These are phyloP conservation scores for Streptopelia turtur DNA, from an alignment of 2,797 vertebrate genomes.

Conservation along the genomic window DNA sequence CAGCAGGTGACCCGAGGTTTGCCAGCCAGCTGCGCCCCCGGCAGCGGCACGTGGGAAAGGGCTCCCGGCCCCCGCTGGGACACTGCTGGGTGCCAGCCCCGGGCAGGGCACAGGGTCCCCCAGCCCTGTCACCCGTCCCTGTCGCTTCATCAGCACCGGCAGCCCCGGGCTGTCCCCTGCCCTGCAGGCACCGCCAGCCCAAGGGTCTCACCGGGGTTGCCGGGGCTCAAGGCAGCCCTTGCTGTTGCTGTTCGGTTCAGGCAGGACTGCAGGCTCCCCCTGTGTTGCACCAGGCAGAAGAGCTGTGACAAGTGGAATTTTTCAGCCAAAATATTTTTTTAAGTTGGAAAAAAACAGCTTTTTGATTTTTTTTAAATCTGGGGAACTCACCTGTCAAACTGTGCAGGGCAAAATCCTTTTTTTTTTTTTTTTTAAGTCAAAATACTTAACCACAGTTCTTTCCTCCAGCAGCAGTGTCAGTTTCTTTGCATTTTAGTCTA, in stretches of 20 bases:
- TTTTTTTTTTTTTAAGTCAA: not conserved
- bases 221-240: not conserved
- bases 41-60: no score
- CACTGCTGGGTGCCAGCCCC: not conserved
- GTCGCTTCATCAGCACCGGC: fast-evolving
- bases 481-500: not conserved
- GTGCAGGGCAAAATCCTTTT: not conserved
- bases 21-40: not conserved
- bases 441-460: not conserved
- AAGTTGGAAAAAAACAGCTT: not conserved
- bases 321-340: not conserved
- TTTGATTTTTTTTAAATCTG: not conserved
- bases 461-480: not conserved
- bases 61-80: not conserved
- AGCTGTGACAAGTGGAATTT: not conserved
- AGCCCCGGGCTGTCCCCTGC: fast-evolving
- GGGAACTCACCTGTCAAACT: not conserved
- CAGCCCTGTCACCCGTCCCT: no score
- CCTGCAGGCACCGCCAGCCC: not conserved
- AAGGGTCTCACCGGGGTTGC: not conserved
- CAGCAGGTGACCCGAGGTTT: not conserved
- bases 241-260: fast-evolving
- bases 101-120: no score
- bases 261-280: not conserved
- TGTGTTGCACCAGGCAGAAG: not conserved